A percentile compares a stretch with the other conserved stretches of the same genome.
These are phyloP conservation scores for Coenonympha glycerion DNA, from an alignment of 2,888 invertebrate species.

Conservation along the genomic window DNA sequence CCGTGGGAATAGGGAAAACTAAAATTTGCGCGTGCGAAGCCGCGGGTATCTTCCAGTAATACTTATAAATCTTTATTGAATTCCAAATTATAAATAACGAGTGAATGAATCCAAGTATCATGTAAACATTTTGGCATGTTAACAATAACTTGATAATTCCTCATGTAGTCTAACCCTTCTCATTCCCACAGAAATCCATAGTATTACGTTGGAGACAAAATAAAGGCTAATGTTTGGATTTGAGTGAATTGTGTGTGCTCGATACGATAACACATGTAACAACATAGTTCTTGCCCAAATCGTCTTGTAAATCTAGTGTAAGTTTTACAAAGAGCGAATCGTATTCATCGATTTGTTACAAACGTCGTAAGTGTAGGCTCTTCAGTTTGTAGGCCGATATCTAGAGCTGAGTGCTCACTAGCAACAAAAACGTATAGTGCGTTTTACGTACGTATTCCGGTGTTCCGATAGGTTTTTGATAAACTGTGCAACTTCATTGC, in stretches of 20 bases:
- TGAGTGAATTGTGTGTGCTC: not conserved
- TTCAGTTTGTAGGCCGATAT: constrained; percentile 57
- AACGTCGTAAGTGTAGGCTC: constrained; percentile 46
- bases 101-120: too few species aligned
- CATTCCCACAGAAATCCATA: not conserved
- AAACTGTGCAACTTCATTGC: too few species aligned
- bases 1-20: too few species aligned
- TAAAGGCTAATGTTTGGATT: constrained; percentile 7
- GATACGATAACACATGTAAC: constrained; percentile 7
- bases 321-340: constrained; percentile 16
- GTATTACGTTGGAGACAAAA: not conserved
- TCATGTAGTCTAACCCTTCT: too few species aligned
- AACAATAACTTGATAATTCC: too few species aligned
- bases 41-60: too few species aligned
- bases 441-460: too few species aligned
- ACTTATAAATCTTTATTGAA: too few species aligned
- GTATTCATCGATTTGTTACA: constrained; percentile 22
- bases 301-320: constrained; percentile 29
- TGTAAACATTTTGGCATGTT: too few species aligned
- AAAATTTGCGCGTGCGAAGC: too few species aligned
- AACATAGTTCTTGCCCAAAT: constrained; percentile 35
- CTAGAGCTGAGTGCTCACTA: constrained; percentile 33
- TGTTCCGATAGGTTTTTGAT: too few species aligned
- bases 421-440: not conserved
- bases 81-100: too few species aligned